phyloP scores from a whole-genome alignment of 2,797 vertebrate genomes.

The Xenops minutus region DNA sequence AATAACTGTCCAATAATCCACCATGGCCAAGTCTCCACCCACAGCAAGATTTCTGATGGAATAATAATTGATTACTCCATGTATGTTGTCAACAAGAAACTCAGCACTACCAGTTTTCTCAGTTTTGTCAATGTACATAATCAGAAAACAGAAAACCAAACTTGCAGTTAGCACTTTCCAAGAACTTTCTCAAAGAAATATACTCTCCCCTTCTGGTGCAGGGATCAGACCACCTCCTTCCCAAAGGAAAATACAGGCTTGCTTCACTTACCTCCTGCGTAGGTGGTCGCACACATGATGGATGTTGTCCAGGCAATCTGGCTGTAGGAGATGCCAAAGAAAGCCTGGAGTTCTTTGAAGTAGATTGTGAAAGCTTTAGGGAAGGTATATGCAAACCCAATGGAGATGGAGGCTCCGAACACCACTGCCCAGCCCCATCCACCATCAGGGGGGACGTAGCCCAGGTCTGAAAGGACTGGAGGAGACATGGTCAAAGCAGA shows the following conservation, averaged over 20 bases:
- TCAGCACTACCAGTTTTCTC: neutral
- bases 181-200: neutral
- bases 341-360: constrained; percentile 81
- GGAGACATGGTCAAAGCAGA: constrained; percentile 73
- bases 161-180: neutral
- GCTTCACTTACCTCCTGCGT: constrained; percentile 79
- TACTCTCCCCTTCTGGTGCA: neutral
- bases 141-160: neutral
- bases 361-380: constrained; percentile 84
- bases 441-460: constrained; percentile 73
- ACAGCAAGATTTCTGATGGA: neutral
- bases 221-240: constrained; percentile 5
- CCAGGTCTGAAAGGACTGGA: constrained; percentile 33
- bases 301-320: constrained; percentile 83
- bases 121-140: neutral
- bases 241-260: neutral
- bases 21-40: neutral
- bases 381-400: constrained; percentile 83
- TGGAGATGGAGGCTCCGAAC: constrained; percentile 79
- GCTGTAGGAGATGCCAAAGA: constrained; percentile 77
- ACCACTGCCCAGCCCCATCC: constrained; percentile 85
- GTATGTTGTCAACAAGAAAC: neutral
- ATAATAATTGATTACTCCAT: neutral
- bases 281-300: constrained; percentile 83
- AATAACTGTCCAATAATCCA: neutral